Evolutionary conservation across 2,113 vertebrate species (phyloP), one percentile per base, ranked within the genome.

Genomic region (Oceanites oceanicus): DNA sequence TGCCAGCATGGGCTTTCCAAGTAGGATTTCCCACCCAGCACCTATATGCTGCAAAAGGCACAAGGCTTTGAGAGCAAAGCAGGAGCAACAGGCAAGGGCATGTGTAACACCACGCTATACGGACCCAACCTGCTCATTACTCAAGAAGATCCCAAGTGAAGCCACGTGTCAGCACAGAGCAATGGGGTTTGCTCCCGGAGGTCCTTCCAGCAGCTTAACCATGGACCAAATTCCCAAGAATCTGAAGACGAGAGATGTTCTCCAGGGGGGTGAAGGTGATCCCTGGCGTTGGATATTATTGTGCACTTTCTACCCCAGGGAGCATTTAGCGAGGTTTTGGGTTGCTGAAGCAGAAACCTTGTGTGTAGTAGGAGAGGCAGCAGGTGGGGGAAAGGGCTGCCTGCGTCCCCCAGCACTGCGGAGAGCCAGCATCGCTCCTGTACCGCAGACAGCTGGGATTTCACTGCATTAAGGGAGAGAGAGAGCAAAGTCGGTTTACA

Each of bases 21-120:
- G 29, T 12, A 7, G 40, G 25, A 56, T 26, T 32, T 76, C 45
- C 68, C 78, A 66, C 5, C 45, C 74, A 29, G 78, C 50, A 29
- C 25, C 38, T 30, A 21, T 9, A 25, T 3, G 4, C 6, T 6
- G 42, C 58, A 62, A 65, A 70, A 81, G 19, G 36, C 30, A 73
- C 30, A 19, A 49, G 80, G 55, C 53, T 34, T 62, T 34, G 42
- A 50, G 70, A 73, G 45, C 20, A 50, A 52, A 61, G 32, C 40
- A 66, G 42, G 59, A 67, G 22, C 18, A 14, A 72, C 68, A 65
- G 47, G 45, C 17, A 42, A 71, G 56, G 52, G 32, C 16, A 15
- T 2, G 4, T 12, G 1, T 10, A 53, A 49, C 4, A 7, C 21
- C 23, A 15, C 0, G 1, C 8, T 49, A 17, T 3, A 15, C 0